Evolutionary conservation across 2,888 invertebrate species (phyloP).

Genomic region (Rhingia rostrata): DNA sequence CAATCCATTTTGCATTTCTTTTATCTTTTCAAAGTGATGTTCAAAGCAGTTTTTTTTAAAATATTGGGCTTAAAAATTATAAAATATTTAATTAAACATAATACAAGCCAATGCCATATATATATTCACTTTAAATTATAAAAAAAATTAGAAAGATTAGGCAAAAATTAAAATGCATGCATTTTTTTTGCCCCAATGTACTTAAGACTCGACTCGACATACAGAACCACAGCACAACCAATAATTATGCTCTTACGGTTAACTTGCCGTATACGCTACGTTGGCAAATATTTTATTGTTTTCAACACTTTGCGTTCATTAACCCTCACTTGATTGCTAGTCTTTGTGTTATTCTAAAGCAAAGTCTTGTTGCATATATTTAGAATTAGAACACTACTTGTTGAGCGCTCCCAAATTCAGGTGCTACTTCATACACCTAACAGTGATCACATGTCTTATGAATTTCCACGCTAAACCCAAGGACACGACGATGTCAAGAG

Average conservation of each 20-base stretch:
- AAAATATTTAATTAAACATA: too few species aligned
- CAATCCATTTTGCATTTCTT: too few species aligned
- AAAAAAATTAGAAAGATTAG: too few species aligned
- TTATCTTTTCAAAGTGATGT: too few species aligned
- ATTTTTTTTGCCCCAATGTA: constrained; percentile 41
- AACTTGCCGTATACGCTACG: constrained; percentile 20
- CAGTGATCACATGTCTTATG: constrained; percentile 66
- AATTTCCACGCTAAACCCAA: constrained; percentile 56
- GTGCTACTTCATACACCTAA: constrained; percentile 66
- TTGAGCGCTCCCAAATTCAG: constrained; percentile 71
- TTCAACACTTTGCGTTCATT: constrained; percentile 46
- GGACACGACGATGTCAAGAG: constrained; percentile 67
- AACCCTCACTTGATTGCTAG: constrained; percentile 63
- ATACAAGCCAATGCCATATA: too few species aligned
- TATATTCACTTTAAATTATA: too few species aligned
- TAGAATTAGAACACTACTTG: constrained; percentile 39
- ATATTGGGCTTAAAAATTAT: too few species aligned
- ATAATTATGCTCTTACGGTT: constrained; percentile 46
- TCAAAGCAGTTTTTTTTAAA: too few species aligned
- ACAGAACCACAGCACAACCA: constrained; percentile 4
- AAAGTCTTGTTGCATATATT: constrained; percentile 39
- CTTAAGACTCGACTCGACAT: background rate
- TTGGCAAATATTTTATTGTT: constrained; percentile 19
- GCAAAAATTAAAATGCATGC: too few species aligned
- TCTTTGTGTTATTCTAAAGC: constrained; percentile 36